Evolutionary conservation across 2,888 invertebrate species (phyloP), one percentile per base, ranked within the genome.

Genomic region (Xanthorhoe spadicearia): DNA sequence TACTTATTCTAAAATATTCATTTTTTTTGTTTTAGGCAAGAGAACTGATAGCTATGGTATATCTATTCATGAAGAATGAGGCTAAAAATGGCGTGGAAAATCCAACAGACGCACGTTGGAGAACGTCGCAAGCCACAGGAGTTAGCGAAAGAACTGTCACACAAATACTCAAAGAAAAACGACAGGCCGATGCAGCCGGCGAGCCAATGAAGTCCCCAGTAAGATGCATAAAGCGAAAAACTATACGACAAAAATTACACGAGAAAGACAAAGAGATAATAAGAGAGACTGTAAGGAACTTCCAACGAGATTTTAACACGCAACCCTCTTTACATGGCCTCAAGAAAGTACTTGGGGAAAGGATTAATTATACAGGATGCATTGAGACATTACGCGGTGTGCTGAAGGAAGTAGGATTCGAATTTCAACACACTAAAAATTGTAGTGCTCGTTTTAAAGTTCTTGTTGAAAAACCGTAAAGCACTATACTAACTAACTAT

Each of bases 1-100:
- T 46, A 46, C 43, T n/a, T 46, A 46, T 4, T 23, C 23, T 23
- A 23, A 2, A 13, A 10, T 46, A 23, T 23, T 23, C 23, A n/a
- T n/a, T n/a, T 46, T 46, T 6, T 52, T 54, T 58, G 19, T 64
- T 64, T 43, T 18, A 64, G 64, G 59, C 64, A 50, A 54, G 64
- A 18, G 64, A 64, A 19, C 15, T 64, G 7, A 59, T 64, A 43
- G 64, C 64, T 43, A 6, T 50, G 13, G 59, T 64, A 1, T 64
- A 64, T 28, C 2, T 55, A 8, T 23, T 49, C 54, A 64, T 64
- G 64, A 64, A 64, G 15, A 55, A 55, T 28, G 64, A 64, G n/a
- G 59, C 64, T 7, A 17, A n/a, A 0, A 13, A 64, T 4, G 64
- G 64, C 1, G 64, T 64, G 0, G 43, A 18, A 18, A 59, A 59